Base-by-base conservation (phyloP, 2,888 invertebrate species). In the Drosophila kambysellisi region DNA sequence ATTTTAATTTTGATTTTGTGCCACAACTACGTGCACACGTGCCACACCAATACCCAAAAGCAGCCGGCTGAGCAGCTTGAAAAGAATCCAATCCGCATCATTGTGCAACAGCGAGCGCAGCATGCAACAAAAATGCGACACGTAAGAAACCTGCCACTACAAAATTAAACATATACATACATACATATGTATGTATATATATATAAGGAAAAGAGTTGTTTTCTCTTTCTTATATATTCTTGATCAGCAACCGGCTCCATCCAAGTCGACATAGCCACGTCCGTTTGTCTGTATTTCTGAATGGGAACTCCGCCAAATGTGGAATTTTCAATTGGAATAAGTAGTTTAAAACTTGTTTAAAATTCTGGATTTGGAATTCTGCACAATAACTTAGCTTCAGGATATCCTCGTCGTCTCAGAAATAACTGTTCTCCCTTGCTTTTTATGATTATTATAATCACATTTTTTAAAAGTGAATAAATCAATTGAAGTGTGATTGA, bases 51-150 rank as follows among this genome's bases (percentile, higher is more conserved):
- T 11, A 46, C 70, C 70, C 46, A 48, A n/a, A 52, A 29, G 67
- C 30, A 43, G 15, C 15, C 15, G 48, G 1, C 70, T 33, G 29
- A 35, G 53, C 56, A 39, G 43, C 29, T 50, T 64, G 37, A 43
- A 81, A 78, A 78, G 29, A 56, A 56, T 56, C 62, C 82, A 82
- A 82, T 79, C 82, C 79, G 62, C 61, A 43, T 66, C 62, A 76
- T 76, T 76, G 77, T 70, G 58, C 58, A 32, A 30, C 17, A 11
- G 30, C 41, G 46, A 12, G 50, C 25, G 25, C 20, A 32, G 20
- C 32, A 52, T 4, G 51, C 8, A 4, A 20, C 15, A 41, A 61
- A 54, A 54, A 54, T n/a, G 37, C 39, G 33, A 39, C 54, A 68
- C 56, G 48, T n/a, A 20, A 25, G 12, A 50, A 7, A 35, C 8